Evolutionary conservation across 2,888 invertebrate species (phyloP), one percentile per base, ranked within the genome.

Genomic region (Drosophila atroscutellata): DNA sequence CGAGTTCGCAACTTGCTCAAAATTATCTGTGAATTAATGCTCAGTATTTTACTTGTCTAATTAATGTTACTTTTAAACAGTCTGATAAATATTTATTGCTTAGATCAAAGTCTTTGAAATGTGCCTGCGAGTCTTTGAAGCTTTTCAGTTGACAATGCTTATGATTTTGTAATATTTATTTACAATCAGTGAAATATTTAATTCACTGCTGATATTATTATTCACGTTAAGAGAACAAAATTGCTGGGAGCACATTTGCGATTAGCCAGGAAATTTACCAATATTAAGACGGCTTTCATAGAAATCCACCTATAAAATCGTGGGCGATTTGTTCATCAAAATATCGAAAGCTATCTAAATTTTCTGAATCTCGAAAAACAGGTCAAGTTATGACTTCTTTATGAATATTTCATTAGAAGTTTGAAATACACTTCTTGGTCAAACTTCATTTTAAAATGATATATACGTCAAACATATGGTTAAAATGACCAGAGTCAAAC

Each of bases 1-100:
- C 24, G 34, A 34, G 8, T 9, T 51, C 20, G 20, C 42, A 11
- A 42, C 11, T 42, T 42, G 42, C 11, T 51, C n/a, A n/a, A n/a
- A 39, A 13, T 49, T 55, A 36, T 37, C 47, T 24, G 3, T 36
- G n/a, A 32, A 34, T 32, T 63, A 50, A 26, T 49, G 50, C 37
- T 39, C 9, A n/a, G 56, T 37, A 30, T 61, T 57, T 54, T 1
- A 37, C 30, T 47, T 63, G 59, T 74, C 62, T 11, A 50, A 62
- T 75, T 62, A 62, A 37, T 57, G 28, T 7, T 49, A 47, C 30
- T 49, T 58, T 28, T 30, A 28, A 13, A 1, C 20, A 24, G 13
- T 36, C 28, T n/a, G 26, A 51, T 72, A 42, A n/a, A 47, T 66
- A 65, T 76, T 71, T 58, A 58, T 58, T 50, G 54, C 49, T 45